Percentiles rank a stretch among this genome's conserved stretches.
These are phyloP conservation scores for Odobenus rosmarus DNA, from an alignment of 2,113 vertebrate species.

Conservation along the genomic window DNA sequence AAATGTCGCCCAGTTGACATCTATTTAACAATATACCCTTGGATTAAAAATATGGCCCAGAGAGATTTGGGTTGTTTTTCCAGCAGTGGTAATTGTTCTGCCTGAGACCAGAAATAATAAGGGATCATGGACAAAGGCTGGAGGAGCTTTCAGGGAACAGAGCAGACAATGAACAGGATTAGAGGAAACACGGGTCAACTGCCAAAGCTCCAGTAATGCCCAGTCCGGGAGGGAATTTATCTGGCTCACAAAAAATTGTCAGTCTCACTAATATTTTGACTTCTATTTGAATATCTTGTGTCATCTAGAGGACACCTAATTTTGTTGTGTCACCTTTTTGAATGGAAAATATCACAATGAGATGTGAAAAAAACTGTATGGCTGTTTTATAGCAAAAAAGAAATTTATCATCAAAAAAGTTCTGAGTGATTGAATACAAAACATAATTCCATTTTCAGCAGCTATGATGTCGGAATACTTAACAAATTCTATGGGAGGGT, in stretches of 20 bases:
- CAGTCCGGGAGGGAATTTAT: not conserved
- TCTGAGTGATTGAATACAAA: not conserved
- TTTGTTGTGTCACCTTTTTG: not conserved
- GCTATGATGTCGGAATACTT: not conserved
- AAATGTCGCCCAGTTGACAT: not conserved
- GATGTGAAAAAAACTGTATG: not conserved
- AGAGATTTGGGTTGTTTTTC: not conserved
- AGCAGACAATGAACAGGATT: not conserved
- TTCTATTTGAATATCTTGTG: not conserved
- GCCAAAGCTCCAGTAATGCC: no score
- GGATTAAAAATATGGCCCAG: not conserved
- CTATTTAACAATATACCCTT: not conserved
- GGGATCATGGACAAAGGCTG: not conserved
- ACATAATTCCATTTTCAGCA: slow-evolving; percentile 26
- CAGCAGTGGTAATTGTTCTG: not conserved
- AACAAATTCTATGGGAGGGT: not conserved
- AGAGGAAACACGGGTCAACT: not conserved
- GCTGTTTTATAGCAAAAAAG: not conserved
- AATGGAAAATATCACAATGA: not conserved
- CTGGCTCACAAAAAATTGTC: not conserved
- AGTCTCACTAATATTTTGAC: not conserved
- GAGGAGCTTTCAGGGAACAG: not conserved
- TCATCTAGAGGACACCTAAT: not conserved
- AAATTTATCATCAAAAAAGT: no score
- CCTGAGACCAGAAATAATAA: not conserved